These are phyloP conservation scores for Xenopus laevis DNA, from an alignment of 2,113 vertebrate genomes.

Conservation along the genomic window DNA sequence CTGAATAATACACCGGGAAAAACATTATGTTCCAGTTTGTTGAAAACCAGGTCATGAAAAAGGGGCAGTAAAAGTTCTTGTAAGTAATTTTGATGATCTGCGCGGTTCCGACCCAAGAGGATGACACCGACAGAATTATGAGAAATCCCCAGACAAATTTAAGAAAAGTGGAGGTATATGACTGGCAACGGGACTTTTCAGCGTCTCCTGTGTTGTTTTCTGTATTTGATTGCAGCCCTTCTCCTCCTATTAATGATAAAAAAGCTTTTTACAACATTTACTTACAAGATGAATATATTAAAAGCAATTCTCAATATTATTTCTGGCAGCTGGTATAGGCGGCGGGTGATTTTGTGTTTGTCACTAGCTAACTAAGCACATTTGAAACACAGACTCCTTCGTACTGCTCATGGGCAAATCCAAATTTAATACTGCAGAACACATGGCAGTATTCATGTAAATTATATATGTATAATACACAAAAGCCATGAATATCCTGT, in stretches of 20 bases:
- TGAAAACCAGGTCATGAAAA: constrained; percentile 99
- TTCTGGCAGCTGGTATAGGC: too few relatives aligned
- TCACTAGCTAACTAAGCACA: too few relatives aligned
- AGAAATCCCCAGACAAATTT: constrained; percentile 90
- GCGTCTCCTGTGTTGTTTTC: constrained; percentile 66
- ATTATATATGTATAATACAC: too few relatives aligned
- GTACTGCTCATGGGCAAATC: too few relatives aligned
- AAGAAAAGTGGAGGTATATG: constrained; percentile 72
- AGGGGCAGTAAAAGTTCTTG: constrained; percentile 95
- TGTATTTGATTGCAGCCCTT: constrained; percentile 74
- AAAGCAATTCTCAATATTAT: too few relatives aligned
- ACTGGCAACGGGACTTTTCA: constrained; percentile 80
- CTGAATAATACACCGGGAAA: constrained; percentile 96
- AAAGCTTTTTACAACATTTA: too few relatives aligned
- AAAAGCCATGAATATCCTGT: too few relatives aligned
- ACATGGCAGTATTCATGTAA: too few relatives aligned
- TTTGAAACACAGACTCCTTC: too few relatives aligned
- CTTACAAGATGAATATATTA: too few relatives aligned
- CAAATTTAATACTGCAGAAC: too few relatives aligned
- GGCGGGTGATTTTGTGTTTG: too few relatives aligned
- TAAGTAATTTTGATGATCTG: constrained; percentile 95
- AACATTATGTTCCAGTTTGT: constrained; percentile 99
- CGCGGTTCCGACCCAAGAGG: constrained; percentile 95
- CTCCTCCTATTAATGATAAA: constrained; percentile 72
- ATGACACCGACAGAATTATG: constrained; percentile 89